Conservation (phyloP, 2,797 vertebrate species). For the Phoxinus dragarum region DNA sequence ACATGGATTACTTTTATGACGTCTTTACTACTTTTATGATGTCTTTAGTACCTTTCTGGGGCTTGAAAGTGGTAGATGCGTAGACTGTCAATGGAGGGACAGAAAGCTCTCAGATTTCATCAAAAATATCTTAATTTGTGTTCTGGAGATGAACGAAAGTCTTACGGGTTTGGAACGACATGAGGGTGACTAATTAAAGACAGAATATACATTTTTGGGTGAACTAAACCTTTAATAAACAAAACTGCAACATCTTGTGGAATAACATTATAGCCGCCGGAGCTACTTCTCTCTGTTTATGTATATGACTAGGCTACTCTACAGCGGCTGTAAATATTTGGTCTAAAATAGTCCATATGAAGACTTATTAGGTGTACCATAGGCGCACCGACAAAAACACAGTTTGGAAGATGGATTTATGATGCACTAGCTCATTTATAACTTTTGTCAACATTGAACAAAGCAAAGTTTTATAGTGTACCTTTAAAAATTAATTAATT, state of each 20-base stretch:
- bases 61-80: not conserved
- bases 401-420: not conserved
- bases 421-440: not conserved
- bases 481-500: not conserved
- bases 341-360: not conserved
- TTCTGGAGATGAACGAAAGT: not conserved
- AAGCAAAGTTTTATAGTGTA: not conserved
- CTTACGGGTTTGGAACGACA: not conserved
- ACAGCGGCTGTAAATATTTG: not conserved
- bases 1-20: no score
- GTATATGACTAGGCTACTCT: not conserved
- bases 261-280: not conserved
- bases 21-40: not conserved
- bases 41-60: not conserved
- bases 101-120: not conserved
- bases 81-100: not conserved
- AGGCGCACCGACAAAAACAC: not conserved
- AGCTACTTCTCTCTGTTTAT: not conserved
- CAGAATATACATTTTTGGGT: not conserved
- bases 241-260: not conserved
- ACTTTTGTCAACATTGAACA: not conserved
- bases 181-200: not conserved
- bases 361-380: not conserved
- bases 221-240: not conserved
- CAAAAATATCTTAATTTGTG: not conserved